These are phyloP conservation scores for Endomychus coccineus DNA, from an alignment of 2,888 invertebrate genomes.

Conservation along the genomic window DNA sequence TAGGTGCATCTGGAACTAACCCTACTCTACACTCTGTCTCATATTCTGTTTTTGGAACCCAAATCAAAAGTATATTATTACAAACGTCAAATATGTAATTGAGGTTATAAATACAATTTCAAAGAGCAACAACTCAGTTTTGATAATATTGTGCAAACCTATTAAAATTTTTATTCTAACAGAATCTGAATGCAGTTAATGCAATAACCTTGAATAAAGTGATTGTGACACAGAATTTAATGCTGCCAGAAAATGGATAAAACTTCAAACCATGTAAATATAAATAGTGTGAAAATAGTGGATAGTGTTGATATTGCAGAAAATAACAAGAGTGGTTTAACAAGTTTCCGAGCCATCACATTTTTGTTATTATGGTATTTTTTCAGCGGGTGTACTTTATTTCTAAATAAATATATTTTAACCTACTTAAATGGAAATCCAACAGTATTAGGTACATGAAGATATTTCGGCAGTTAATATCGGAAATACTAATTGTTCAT, in stretches of 20 bases:
- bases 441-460: slow-evolving; percentile 59
- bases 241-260: slow-evolving; percentile 11
- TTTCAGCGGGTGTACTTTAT: slow-evolving; percentile 69
- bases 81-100: too few relatives aligned
- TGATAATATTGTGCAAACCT: too few relatives aligned
- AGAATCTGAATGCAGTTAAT: too few relatives aligned
- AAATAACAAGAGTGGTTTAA: slow-evolving; percentile 42
- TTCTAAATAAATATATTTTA: slow-evolving; percentile 70
- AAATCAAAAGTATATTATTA: too few relatives aligned
- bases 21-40: too few relatives aligned
- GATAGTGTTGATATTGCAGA: slow-evolving; percentile 9
- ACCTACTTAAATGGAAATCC: slow-evolving; percentile 66
- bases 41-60: too few relatives aligned
- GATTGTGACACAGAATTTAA: slow-evolving; percentile 1
- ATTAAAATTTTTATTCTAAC: too few relatives aligned
- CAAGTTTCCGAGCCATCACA: slow-evolving; percentile 52
- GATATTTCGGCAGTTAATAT: not conserved
- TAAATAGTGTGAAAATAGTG: slow-evolving; percentile 9
- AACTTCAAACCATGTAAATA: slow-evolving; percentile 2
- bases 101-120: too few relatives aligned
- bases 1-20: too few relatives aligned
- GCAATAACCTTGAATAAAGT: not conserved
- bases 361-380: slow-evolving; percentile 66
- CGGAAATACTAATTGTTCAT: slow-evolving; percentile 2
- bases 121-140: too few relatives aligned